A percentile compares a stretch with the other conserved stretches of the same genome.
phyloP scores from a whole-genome alignment of 2,888 invertebrate species.

The Carcina quercana region DNA sequence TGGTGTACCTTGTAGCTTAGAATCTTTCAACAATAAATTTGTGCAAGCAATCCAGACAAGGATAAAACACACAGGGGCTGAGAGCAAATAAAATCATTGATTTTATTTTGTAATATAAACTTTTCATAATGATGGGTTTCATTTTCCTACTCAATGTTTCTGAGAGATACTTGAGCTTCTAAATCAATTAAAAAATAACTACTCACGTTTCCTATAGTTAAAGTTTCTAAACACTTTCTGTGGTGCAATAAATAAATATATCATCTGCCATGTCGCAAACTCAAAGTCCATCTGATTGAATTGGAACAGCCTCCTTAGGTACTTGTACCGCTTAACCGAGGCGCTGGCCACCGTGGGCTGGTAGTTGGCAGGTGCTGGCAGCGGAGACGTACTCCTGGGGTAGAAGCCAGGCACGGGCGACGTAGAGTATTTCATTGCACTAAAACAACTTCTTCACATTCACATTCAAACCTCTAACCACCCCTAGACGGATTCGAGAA shows the following conservation, averaged over 20 bases:
- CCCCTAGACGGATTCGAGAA: too few species aligned
- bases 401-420: conserved; percentile 68
- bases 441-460: conserved; percentile 12
- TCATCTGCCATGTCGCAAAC: conserved; percentile 99
- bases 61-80: too few species aligned
- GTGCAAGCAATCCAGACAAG: too few species aligned
- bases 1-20: too few species aligned
- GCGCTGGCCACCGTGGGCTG: conserved; percentile 84
- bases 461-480: too few species aligned
- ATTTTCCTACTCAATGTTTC: too few species aligned
- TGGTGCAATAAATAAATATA: conserved; percentile 94
- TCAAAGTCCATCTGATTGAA: conserved; percentile 99
- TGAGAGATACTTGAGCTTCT: too few species aligned
- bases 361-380: conserved; percentile 80
- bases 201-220: conserved; percentile 96
- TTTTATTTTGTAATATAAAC: too few species aligned
- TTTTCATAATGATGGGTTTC: too few species aligned
- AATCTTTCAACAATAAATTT: too few species aligned
- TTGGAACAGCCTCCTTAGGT: conserved; percentile 87
- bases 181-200: too few species aligned
- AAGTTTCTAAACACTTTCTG: conserved; percentile 98
- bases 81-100: too few species aligned
- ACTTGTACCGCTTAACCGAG: conserved; percentile 91
- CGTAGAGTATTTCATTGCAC: conserved; percentile 77
- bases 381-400: conserved; percentile 76